phyloP scores from a whole-genome alignment of 2,888 invertebrate genomes.

The Thereva nobilitata region DNA sequence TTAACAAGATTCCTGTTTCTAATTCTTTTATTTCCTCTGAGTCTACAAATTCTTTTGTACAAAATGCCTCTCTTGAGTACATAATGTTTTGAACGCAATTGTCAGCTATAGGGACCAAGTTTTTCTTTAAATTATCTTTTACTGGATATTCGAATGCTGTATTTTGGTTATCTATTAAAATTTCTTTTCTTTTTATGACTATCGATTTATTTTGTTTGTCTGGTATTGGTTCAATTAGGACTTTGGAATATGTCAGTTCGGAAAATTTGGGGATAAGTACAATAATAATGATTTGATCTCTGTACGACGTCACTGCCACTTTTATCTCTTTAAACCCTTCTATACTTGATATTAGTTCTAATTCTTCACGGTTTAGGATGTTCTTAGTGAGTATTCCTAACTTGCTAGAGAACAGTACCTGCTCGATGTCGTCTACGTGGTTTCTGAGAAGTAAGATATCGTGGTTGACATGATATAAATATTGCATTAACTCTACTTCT shows the following conservation, averaged over 20 bases:
- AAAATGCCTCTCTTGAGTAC: neutral
- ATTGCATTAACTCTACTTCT: slow-evolving; percentile 9
- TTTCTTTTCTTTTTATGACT: neutral
- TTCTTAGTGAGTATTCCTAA: slow-evolving; percentile 9
- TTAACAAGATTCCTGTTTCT: neutral
- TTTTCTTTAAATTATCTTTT: slow-evolving; percentile 19
- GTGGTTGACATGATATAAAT: slow-evolving; percentile 4
- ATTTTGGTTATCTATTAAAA: slow-evolving; percentile 10
- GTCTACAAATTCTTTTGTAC: neutral
- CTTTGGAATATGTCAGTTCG: neutral
- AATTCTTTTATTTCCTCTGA: slow-evolving; percentile 4
- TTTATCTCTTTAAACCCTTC: slow-evolving; percentile 1
- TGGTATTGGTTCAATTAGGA: neutral
- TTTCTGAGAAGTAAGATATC: slow-evolving; percentile 3
- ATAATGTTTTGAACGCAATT: slow-evolving; percentile 8
- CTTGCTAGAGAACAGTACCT: slow-evolving; percentile 12
- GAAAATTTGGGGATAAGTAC: slow-evolving; percentile 11
- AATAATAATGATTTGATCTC: slow-evolving; percentile 3
- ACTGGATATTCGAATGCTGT: neutral
- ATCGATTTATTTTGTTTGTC: neutral
- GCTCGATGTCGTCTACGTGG: slow-evolving; percentile 12
- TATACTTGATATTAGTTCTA: slow-evolving; percentile 2
- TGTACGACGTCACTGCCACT: neutral
- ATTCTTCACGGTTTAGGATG: neutral
- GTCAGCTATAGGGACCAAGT: neutral